These are phyloP conservation scores for Nanger granti DNA, from an alignment of 2,113 vertebrate genomes.

Conservation along the genomic window DNA sequence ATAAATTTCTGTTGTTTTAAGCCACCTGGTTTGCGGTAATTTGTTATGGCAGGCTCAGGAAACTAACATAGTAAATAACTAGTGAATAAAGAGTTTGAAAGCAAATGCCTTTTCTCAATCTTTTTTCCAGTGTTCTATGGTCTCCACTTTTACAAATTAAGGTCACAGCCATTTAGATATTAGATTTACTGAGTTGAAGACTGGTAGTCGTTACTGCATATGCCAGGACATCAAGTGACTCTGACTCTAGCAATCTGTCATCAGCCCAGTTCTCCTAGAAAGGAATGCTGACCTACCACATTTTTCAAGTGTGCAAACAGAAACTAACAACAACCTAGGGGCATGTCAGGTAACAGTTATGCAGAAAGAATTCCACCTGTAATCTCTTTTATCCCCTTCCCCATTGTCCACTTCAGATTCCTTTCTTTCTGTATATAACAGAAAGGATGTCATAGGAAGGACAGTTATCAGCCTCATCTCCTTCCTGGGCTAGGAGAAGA, in stretches of 20 bases:
- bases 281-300: slow-evolving; percentile 30
- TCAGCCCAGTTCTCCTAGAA: not conserved
- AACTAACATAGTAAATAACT: not conserved
- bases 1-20: slow-evolving; percentile 14
- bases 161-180: not conserved
- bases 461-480: not conserved
- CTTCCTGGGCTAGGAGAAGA: not conserved
- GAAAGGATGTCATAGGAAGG: not conserved
- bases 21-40: not conserved
- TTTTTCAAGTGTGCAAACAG: slow-evolving; percentile 40
- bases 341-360: not conserved
- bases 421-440: not conserved
- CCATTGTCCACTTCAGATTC: not conserved
- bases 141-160: not conserved
- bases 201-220: not conserved
- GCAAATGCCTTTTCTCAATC: not conserved
- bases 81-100: slow-evolving; percentile 18
- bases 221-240: slow-evolving; percentile 1
- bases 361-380: not conserved
- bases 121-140: not conserved
- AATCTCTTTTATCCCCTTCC: not conserved
- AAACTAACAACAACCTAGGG: not conserved
- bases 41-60: not conserved
- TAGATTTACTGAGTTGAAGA: not conserved
- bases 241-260: not conserved